Percentiles rank a stretch among this genome's conserved stretches.
phyloP scores from a whole-genome alignment of 2,888 invertebrate genomes.

The Zele albiditarsus region DNA sequence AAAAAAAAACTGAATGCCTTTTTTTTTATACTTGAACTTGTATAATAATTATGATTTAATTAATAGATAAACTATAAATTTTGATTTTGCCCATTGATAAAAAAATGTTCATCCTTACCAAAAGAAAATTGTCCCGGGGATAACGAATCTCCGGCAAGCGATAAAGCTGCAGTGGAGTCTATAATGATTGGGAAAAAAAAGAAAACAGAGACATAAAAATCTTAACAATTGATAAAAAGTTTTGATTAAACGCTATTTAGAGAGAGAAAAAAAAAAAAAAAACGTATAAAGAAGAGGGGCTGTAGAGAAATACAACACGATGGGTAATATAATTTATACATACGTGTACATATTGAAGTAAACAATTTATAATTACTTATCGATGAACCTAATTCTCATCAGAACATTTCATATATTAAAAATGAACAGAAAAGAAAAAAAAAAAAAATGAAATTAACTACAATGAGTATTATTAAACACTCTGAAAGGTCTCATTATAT shows the following conservation, averaged over 20 bases:
- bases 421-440: background rate
- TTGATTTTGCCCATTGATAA: conserved; percentile 36
- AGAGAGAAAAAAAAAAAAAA: conserved; percentile 1
- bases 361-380: background rate
- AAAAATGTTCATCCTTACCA: conserved; percentile 46
- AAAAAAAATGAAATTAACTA: background rate
- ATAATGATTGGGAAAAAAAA: conserved; percentile 46
- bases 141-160: conserved; percentile 47
- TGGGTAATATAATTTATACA: background rate
- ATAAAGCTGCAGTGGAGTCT: conserved; percentile 46
- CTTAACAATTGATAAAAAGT: conserved; percentile 32
- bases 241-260: conserved; percentile 21
- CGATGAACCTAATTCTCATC: background rate
- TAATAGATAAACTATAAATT: conserved; percentile 32
- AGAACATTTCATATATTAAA: background rate
- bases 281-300: background rate
- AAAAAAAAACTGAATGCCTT: background rate
- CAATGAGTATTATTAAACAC: background rate
- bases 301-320: background rate
- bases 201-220: conserved; percentile 45
- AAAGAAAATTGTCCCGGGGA: conserved; percentile 48
- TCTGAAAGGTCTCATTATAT: conserved; percentile 13
- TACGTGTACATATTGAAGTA: background rate
- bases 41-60: conserved; percentile 22
- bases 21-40: background rate